phyloP scores from a whole-genome alignment of 2,888 invertebrate genomes.

The Conomelus anceps region DNA sequence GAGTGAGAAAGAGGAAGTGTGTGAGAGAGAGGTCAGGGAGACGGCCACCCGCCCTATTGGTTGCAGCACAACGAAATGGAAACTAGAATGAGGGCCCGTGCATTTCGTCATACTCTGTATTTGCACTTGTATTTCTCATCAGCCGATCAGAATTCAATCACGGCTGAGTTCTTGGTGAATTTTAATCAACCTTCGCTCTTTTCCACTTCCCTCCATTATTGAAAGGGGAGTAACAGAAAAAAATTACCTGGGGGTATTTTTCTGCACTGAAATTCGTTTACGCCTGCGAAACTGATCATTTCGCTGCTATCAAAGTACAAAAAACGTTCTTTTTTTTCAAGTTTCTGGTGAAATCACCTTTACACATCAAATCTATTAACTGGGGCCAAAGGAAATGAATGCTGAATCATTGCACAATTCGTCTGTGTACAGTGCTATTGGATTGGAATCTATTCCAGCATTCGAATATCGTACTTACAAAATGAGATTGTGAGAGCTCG shows the following conservation, averaged over 20 bases:
- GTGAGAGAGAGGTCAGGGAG: background rate
- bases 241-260: background rate
- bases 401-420: background rate
- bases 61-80: background rate
- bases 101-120: background rate
- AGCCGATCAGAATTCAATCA: background rate
- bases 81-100: background rate
- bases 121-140: background rate
- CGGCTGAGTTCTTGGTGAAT: background rate
- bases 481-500: background rate
- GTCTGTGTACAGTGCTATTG: background rate
- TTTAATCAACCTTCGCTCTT: background rate
- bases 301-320: background rate
- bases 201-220: background rate
- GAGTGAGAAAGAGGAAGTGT: background rate
- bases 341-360: background rate
- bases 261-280: background rate
- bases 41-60: too few relatives aligned
- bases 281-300: background rate
- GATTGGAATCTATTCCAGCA: background rate
- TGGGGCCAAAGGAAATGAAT: background rate
- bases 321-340: background rate
- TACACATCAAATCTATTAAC: background rate
- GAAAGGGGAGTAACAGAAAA: background rate
- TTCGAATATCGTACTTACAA: background rate